These are phyloP conservation scores for Tachysurus vachellii DNA, from an alignment of 2,113 vertebrate genomes.

Conservation along the genomic window DNA sequence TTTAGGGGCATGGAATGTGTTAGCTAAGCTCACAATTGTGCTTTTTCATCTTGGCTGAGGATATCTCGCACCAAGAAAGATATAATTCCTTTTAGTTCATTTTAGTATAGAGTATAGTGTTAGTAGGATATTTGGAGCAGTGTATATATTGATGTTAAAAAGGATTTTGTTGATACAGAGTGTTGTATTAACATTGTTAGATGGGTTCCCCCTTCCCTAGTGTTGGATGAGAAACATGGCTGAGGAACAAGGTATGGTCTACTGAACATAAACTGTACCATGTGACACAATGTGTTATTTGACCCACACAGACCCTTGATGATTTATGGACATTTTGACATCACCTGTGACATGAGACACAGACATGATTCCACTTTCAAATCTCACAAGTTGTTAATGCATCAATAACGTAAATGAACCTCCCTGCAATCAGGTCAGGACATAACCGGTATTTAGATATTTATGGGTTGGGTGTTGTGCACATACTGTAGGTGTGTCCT, in stretches of 20 bases:
- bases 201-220: not conserved
- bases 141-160: not conserved
- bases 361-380: not conserved
- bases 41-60: not conserved
- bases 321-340: not conserved
- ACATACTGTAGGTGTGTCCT: slow-evolving; percentile 25
- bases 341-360: slow-evolving; percentile 12
- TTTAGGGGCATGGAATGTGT: slow-evolving; percentile 24
- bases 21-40: not conserved
- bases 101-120: not conserved
- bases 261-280: not conserved
- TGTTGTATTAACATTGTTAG: not conserved
- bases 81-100: not conserved
- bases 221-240: not conserved
- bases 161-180: not conserved
- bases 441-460: not conserved
- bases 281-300: not conserved
- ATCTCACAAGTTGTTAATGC: not conserved
- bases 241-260: not conserved
- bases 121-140: not conserved
- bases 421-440: not conserved
- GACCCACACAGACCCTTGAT: not conserved
- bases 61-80: not conserved
- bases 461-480: slow-evolving; percentile 21
- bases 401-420: not conserved